Percentiles rank a stretch among this genome's conserved stretches.
These are phyloP conservation scores for Epirrita christyi DNA, from an alignment of 2,888 invertebrate genomes.

Conservation along the genomic window DNA sequence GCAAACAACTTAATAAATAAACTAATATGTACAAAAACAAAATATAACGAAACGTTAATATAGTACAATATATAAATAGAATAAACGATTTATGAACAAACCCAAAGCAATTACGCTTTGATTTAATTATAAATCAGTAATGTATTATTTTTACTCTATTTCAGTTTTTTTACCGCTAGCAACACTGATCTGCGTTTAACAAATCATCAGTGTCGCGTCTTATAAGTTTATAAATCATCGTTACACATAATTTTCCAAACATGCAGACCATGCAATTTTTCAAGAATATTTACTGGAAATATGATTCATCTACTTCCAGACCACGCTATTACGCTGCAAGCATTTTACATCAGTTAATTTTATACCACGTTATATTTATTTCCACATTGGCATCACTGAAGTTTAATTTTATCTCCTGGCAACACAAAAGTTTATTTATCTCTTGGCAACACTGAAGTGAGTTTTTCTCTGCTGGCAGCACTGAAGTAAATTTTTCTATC, in stretches of 20 bases:
- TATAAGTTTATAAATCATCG: no score
- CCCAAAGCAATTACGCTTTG: conserved; percentile 14
- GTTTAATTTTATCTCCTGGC: background rate
- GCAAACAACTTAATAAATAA: conserved; percentile 40
- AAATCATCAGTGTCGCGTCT: no score
- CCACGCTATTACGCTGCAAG: no score
- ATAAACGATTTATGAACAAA: conserved; percentile 21
- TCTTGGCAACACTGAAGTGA: conserved; percentile 7
- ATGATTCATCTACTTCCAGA: no score
- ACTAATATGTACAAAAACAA: conserved; percentile 41
- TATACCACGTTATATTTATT: no score
- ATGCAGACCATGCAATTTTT: no score
- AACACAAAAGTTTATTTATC: background rate
- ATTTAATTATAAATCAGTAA: conserved; percentile 12
- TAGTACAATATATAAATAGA: conserved; percentile 34
- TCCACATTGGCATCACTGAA: no score
- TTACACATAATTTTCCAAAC: no score
- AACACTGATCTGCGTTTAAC: conserved; percentile 8
- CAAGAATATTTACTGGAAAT: no score
- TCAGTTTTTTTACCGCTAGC: conserved; percentile 18
- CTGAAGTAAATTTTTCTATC: conserved; percentile 1
- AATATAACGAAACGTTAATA: conserved; percentile 38
- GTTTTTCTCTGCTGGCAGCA: conserved; percentile 9
- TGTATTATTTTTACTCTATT: conserved; percentile 10
- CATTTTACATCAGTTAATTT: no score